Evolutionary conservation across 2,888 invertebrate species (phyloP), one percentile per base, ranked within the genome.

Genomic region (Cosmorhoe ocellata): DNA sequence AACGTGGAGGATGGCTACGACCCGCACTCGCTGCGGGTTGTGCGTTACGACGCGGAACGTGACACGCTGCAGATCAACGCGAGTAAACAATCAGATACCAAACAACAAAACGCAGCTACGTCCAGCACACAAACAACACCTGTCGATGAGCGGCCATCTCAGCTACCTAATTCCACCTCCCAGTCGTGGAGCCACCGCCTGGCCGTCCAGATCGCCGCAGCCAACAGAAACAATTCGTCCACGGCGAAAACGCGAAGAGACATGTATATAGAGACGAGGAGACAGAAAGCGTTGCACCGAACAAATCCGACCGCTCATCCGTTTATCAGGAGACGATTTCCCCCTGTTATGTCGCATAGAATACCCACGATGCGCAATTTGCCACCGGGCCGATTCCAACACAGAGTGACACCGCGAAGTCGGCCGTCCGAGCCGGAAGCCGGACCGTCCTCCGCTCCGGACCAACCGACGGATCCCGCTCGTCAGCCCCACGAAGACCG

Each of bases 151-250:
- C 50, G 58, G 2, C 54, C 69, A 9, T 45, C 65, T 8, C 58
- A 68, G 10, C 56, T 68, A 22, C 51, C 69, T 1, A 63, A 49
- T 34, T 56, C 59, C 28, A 51, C 53, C 13, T 54, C 70, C 2
- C 80, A 84, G 52, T 69, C 70, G 33, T 88, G 85, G 86, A 88
- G 87, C 56, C 80, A 83, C 61, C 82, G 90, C 0, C 76, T 90
- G 8, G 90, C 90, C 0, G 87, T 90, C 3, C 89, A 87, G 63
- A 90, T 90, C 56, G 71, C 90, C 5, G 89, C 81, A 8, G 90
- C 87, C 0, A 90, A 91, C 52, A 79, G 84, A 64, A 90, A 90
- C 65, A 77, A 70, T 51, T 90, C 90, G 1, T 58, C 70, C 13
- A 88, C 86, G 10, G 90, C 90, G 1, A 74, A 80, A 45, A 80